A percentile compares a stretch with the other conserved stretches of the same genome.
phyloP scores from a whole-genome alignment of 2,888 invertebrate species.

The Meteorus colon region DNA sequence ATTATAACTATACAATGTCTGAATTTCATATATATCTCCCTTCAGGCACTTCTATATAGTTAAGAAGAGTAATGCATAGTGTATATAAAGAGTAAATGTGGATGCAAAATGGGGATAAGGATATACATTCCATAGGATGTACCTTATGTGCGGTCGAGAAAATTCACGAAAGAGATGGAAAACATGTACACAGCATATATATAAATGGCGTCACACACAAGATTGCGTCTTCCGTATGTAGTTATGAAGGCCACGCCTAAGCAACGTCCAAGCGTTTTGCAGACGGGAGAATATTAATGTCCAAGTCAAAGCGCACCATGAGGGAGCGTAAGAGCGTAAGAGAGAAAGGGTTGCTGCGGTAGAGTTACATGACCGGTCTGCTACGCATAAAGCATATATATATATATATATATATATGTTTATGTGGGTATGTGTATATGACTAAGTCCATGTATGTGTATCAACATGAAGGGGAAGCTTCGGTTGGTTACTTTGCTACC shows the following conservation, averaged over 20 bases:
- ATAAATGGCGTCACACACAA: background rate
- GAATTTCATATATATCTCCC: constrained; percentile 37
- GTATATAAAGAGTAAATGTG: background rate
- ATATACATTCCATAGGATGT: background rate
- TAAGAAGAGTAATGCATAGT: background rate
- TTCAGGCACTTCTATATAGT: constrained; percentile 11
- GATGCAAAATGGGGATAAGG: background rate
- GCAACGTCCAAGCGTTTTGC: constrained; percentile 36
- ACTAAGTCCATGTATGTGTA: background rate
- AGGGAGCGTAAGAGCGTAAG: background rate
- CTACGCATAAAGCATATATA: background rate
- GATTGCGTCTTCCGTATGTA: constrained; percentile 17
- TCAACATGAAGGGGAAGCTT: constrained; percentile 16
- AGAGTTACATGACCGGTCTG: constrained; percentile 17
- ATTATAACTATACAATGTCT: constrained; percentile 9
- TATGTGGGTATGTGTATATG: background rate
- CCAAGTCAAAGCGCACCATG: background rate
- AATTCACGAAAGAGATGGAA: background rate
- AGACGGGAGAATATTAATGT: constrained; percentile 37
- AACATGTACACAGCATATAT: background rate
- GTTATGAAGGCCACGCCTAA: constrained; percentile 33
- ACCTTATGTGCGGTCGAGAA: background rate
- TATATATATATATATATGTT: background rate
- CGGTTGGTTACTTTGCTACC: constrained; percentile 44
- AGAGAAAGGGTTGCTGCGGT: constrained; percentile 2